Conservation (phyloP, 2,797 vertebrate species). For the Acrossocheilus fasciatus region DNA sequence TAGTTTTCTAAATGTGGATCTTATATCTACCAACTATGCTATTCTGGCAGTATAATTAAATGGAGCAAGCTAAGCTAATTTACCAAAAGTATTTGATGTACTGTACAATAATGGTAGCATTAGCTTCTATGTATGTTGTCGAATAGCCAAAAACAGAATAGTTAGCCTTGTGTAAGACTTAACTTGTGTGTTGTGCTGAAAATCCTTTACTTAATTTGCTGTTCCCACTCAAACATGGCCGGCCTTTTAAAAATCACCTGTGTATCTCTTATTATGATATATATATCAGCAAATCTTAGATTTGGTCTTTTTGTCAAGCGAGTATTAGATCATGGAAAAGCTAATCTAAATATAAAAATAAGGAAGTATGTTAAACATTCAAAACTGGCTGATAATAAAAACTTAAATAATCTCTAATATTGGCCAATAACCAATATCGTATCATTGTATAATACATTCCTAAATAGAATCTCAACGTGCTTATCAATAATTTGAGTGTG, state of each 20-base stretch:
- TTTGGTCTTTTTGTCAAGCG: neutral
- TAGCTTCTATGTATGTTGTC: neutral
- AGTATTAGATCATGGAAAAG: neutral
- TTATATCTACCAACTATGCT: neutral
- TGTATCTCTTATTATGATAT: neutral
- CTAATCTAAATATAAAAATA: neutral
- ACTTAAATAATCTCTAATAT: neutral
- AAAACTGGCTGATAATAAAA: neutral
- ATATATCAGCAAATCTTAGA: neutral
- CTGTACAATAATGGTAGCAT: neutral
- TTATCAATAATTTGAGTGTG: neutral
- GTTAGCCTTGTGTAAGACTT: neutral
- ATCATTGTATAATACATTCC: neutral
- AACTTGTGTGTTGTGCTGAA: neutral
- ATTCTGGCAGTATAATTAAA: slow-evolving; percentile 10
- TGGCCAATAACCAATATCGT: neutral
- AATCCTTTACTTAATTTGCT: neutral
- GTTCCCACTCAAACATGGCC: neutral
- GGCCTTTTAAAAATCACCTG: neutral
- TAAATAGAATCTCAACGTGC: neutral
- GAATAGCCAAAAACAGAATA: neutral
- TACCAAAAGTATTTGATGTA: neutral
- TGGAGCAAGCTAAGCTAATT: neutral
- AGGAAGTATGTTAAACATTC: neutral
- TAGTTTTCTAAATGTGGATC: slow-evolving; percentile 17